phyloP scores from a whole-genome alignment of 2,888 invertebrate species.

The Lepidocyrtoides sp. region DNA sequence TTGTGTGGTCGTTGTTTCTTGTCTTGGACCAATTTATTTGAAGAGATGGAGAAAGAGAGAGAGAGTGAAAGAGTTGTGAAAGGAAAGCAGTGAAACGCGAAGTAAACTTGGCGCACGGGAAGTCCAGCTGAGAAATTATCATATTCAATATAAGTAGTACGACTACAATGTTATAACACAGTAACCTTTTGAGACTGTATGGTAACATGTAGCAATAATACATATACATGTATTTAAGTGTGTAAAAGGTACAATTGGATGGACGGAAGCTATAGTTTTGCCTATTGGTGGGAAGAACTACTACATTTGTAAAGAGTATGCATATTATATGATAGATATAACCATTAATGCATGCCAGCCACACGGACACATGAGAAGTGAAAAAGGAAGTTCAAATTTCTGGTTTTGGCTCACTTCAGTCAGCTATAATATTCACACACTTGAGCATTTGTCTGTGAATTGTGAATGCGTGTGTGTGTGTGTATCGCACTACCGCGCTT shows the following conservation, averaged over 20 bases:
- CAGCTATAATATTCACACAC: conserved; percentile 49
- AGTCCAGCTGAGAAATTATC: conserved; percentile 74
- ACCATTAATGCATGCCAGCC: background rate
- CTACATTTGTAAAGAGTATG: background rate
- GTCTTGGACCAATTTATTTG: conserved; percentile 50
- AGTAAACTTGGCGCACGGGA: conserved; percentile 49
- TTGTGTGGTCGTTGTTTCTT: conserved; percentile 39
- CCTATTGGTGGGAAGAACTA: background rate
- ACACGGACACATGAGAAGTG: conserved; percentile 26
- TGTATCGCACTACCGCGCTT: conserved; percentile 17
- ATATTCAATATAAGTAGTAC: conserved; percentile 62
- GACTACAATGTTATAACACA: background rate
- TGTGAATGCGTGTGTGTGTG: conserved; percentile 33
- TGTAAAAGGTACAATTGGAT: conserved; percentile 24
- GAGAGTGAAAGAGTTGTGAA: background rate
- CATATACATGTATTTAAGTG: no score
- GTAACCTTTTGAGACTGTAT: background rate
- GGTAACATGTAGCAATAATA: background rate
- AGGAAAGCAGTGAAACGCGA: conserved; percentile 51
- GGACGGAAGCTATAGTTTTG: conserved; percentile 48
- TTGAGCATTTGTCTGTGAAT: conserved; percentile 32
- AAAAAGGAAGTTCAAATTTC: conserved; percentile 63
- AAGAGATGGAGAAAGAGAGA: conserved; percentile 25
- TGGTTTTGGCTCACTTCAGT: conserved; percentile 51
- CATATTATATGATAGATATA: conserved; percentile 1